These are phyloP conservation scores for Eulemur macaco DNA, from an alignment of 2,113 vertebrate species.

Conservation along the genomic window DNA sequence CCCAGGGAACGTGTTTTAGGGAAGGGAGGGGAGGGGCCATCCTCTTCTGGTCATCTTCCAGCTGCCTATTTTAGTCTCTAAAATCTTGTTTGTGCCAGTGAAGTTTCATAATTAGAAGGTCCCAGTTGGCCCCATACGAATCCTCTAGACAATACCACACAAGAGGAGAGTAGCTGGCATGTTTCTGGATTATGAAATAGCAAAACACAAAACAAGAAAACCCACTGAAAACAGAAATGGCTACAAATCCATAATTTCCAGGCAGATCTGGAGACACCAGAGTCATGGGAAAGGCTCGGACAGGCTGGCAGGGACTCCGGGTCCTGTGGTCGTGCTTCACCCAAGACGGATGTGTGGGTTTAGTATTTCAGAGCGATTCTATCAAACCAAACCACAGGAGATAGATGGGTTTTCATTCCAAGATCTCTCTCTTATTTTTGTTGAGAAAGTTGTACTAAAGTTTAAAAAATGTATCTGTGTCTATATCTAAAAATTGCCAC, in stretches of 20 bases:
- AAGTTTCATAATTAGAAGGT: slow-evolving; percentile 30
- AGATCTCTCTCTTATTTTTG: neutral
- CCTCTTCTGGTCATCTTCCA: neutral
- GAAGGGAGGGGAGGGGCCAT: rapidly evolving
- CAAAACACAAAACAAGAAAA: neutral
- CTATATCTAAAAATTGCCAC: neutral
- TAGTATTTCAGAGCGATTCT: neutral
- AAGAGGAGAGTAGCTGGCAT: neutral
- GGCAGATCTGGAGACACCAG: neutral
- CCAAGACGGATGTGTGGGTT: neutral
- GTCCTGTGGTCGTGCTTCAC: neutral
- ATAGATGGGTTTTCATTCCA: neutral
- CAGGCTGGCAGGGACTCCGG: rapidly evolving
- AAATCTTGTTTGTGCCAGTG: neutral
- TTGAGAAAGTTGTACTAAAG: slow-evolving; percentile 1
- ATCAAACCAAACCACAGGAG: slow-evolving; percentile 27
- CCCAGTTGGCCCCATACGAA: neutral
- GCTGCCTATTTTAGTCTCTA: neutral
- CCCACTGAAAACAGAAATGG: neutral
- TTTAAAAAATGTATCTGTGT: neutral
- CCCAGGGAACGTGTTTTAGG: neutral
- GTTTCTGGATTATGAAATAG: neutral
- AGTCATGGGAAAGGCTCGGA: neutral
- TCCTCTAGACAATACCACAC: neutral
- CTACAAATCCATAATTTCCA: neutral